phyloP scores from a whole-genome alignment of 2,888 invertebrate genomes.

The Tromatobia lineatoria region DNA sequence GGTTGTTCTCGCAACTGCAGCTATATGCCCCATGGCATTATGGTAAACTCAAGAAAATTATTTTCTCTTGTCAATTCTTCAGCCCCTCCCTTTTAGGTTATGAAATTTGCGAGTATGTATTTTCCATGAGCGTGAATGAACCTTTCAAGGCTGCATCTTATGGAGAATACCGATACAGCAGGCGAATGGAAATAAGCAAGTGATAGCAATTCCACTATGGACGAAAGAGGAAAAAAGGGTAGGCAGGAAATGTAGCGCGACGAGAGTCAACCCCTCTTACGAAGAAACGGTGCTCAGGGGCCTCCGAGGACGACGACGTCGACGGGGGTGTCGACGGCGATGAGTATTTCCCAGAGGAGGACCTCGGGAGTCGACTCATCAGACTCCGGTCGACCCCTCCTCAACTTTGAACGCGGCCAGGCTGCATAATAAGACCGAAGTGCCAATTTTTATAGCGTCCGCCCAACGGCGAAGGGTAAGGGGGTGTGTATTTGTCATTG shows the following conservation, averaged over 20 bases:
- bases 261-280: conserved; percentile 48
- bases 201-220: background rate
- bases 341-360: conserved; percentile 83
- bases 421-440: conserved; percentile 81
- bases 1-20: no score
- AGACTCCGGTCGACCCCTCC: conserved; percentile 73
- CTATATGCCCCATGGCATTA: no score
- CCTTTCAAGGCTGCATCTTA: background rate
- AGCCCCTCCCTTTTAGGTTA: background rate
- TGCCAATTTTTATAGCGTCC: conserved; percentile 78
- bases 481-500: conserved; percentile 51
- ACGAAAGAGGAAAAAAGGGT: conserved; percentile 13
- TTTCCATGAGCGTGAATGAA: conserved; percentile 2
- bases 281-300: conserved; percentile 46
- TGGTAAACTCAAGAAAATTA: background rate
- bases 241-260: conserved; percentile 48
- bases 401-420: conserved; percentile 74
- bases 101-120: background rate
- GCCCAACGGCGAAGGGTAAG: conserved; percentile 39
- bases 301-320: conserved; percentile 44
- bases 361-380: conserved; percentile 80
- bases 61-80: background rate
- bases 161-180: background rate
- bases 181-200: conserved; percentile 22
- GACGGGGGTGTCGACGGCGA: conserved; percentile 65